A percentile compares a stretch with the other conserved stretches of the same genome.
Conservation (phyloP, 2,113 vertebrate genomes). For the Macquaria australasica region DNA sequence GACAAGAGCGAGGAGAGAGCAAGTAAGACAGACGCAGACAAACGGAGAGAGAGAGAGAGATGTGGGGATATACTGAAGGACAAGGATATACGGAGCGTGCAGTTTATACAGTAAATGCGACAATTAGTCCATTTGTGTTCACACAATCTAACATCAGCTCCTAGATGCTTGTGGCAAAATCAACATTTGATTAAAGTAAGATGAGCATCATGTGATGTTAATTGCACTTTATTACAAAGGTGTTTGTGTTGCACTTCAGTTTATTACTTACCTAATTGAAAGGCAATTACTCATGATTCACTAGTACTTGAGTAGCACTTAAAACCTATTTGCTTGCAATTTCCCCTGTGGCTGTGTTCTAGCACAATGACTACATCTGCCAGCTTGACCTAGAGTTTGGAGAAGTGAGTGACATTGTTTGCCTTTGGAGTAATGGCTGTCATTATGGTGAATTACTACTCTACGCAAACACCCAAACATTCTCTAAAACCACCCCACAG, state of each 20-base stretch:
- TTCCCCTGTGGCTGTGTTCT: slow-evolving; percentile 62
- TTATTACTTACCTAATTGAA: slow-evolving; percentile 48
- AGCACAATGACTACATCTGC: slow-evolving; percentile 54
- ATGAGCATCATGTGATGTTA: background rate
- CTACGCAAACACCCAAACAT: slow-evolving; percentile 75
- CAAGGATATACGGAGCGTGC: background rate
- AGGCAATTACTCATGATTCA: slow-evolving; percentile 41
- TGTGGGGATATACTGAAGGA: background rate
- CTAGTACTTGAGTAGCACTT: slow-evolving; percentile 54
- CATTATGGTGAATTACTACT: slow-evolving; percentile 82
- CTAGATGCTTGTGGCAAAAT: background rate
- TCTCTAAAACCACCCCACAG: slow-evolving; percentile 67
- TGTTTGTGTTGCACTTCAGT: slow-evolving; percentile 28
- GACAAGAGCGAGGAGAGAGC: slow-evolving; percentile 41
- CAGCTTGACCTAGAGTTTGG: slow-evolving; percentile 59
- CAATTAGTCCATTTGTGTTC: background rate
- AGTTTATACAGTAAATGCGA: slow-evolving; percentile 10
- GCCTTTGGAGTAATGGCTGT: slow-evolving; percentile 81
- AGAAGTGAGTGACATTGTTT: slow-evolving; percentile 78
- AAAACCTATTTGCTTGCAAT: slow-evolving; percentile 57
- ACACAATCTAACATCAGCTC: background rate
- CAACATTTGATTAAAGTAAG: slow-evolving; percentile 22
- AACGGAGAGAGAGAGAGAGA: background rate
- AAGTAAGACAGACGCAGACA: slow-evolving; percentile 12
- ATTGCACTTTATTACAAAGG: slow-evolving; percentile 26